A percentile compares a stretch with the other conserved stretches of the same genome.
These are phyloP conservation scores for Otus scops DNA, from an alignment of 2,797 vertebrate genomes.

Conservation along the genomic window DNA sequence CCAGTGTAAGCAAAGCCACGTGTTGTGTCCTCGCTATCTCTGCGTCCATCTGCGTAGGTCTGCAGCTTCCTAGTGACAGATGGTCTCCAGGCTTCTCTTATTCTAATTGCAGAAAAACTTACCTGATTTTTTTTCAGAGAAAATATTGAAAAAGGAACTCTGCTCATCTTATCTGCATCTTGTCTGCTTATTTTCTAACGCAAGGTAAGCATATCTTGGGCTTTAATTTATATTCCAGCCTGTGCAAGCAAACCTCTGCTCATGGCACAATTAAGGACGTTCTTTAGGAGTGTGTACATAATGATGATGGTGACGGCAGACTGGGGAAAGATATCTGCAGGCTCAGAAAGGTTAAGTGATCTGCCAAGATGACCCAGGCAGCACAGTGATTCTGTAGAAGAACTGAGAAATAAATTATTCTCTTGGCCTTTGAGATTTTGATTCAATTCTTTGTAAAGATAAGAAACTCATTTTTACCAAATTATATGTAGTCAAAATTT, in stretches of 20 bases:
- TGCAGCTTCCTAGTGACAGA: background rate
- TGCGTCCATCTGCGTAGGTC: background rate
- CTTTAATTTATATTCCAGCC: background rate
- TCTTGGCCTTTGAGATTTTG: background rate
- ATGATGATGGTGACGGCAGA: background rate
- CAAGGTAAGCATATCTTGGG: background rate
- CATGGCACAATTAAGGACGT: background rate
- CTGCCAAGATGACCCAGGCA: background rate
- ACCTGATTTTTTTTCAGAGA: background rate
- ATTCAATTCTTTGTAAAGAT: background rate
- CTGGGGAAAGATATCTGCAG: background rate
- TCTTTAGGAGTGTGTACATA: background rate
- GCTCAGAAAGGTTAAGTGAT: background rate
- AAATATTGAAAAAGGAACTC: background rate
- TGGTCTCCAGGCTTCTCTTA: background rate
- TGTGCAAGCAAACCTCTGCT: background rate
- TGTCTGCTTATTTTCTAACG: background rate
- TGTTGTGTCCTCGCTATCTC: background rate
- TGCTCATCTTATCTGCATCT: background rate
- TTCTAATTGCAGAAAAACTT: background rate
- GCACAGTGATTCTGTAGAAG: background rate
- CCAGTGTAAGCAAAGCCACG: background rate
- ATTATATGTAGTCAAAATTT: background rate
- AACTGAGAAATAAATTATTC: background rate
- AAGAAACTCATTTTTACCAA: background rate